Conservation (phyloP, 1,140 invertebrate species). For the Pristionchus pacificus region DNA sequence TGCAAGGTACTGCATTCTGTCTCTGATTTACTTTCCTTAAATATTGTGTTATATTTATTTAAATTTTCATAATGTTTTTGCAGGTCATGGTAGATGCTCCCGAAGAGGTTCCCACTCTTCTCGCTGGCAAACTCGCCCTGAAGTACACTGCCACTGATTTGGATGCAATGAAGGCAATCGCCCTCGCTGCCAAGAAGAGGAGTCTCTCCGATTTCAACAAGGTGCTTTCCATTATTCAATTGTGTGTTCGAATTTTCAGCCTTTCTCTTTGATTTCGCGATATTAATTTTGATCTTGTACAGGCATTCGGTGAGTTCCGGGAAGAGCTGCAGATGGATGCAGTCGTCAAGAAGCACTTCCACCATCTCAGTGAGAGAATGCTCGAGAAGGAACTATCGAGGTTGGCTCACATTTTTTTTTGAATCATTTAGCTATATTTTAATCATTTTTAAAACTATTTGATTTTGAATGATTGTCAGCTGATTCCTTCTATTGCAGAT, state of each 20-base stretch:
- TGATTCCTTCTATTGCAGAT: too few species aligned
- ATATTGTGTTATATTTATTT: too few species aligned
- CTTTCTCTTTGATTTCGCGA: too few species aligned
- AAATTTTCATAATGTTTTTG: conserved; percentile 33
- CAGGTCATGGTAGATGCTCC: conserved; percentile 64
- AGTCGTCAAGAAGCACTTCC: conserved; percentile 90
- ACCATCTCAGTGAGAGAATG: conserved; percentile 94
- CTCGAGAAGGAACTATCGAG: conserved; percentile 89
- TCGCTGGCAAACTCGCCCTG: conserved; percentile 90
- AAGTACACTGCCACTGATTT: conserved; percentile 91
- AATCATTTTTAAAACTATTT: too few species aligned
- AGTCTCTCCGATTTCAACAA: conserved; percentile 89
- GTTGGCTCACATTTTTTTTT: neutral
- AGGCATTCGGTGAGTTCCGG: conserved; percentile 78
- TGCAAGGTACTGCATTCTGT: conserved; percentile 93
- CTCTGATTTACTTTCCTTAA: neutral
- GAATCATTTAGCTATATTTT: neutral
- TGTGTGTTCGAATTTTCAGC: conserved; percentile 17
- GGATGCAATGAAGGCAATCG: conserved; percentile 95
- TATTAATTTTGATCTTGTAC: too few species aligned
- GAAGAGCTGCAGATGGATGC: conserved; percentile 77
- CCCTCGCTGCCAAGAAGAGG: conserved; percentile 87
- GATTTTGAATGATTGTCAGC: too few species aligned
- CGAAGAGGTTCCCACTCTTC: conserved; percentile 90
- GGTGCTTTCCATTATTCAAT: conserved; percentile 50